Base-by-base conservation (phyloP, 1,140 invertebrate species). In the Babylonia areolata region DNA sequence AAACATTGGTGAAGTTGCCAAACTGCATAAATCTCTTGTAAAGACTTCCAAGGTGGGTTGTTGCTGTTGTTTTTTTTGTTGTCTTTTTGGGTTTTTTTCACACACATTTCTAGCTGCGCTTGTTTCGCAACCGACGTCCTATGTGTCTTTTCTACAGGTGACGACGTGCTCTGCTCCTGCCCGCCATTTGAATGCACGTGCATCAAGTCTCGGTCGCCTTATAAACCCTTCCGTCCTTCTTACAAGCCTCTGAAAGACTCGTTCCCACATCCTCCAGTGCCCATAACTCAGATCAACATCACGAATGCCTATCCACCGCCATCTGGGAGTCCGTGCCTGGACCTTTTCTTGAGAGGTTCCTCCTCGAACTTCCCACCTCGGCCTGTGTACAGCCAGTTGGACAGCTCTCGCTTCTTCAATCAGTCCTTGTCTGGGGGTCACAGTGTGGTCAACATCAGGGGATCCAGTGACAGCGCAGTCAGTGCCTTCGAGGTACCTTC, bases 131-230 rank as follows among this genome's bases (percentile, higher is more conserved):
- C 28, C 20, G 20, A 11, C 20, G 58, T 64, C 58, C 28, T 64
- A 5, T 23, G 58, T 64, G 17, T 64, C 20, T 64, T 23, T 64
- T 23, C 90, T 91, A 54, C 87, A 92, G 91, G 89, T 84, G 89
- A 90, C 69, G 93, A 94, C 35, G 91, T 92, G 20, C 87, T 93
- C 39, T 94, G 94, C 89, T 94, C 93, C n/a, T 94, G 94, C 88
- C 93, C 94, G n/a, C 94, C 94, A 0, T 94, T 94, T 86, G 94
- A 94, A 87, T 94, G 94, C 73, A 91, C 91, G 0, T 94, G 94
- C 86, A 85, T 92, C 17, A 90, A 89, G 54, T 81, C 87, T 33
- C 78, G 85, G 28, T 81, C 88, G 75, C 64, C 46, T n/a, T 85
- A 42, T 77, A 80, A 78, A 54, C 77, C 39, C 31, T 86, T 64